Evolutionary conservation across 2,113 vertebrate genomes (phyloP).

Genomic region (Albula goreensis): DNA sequence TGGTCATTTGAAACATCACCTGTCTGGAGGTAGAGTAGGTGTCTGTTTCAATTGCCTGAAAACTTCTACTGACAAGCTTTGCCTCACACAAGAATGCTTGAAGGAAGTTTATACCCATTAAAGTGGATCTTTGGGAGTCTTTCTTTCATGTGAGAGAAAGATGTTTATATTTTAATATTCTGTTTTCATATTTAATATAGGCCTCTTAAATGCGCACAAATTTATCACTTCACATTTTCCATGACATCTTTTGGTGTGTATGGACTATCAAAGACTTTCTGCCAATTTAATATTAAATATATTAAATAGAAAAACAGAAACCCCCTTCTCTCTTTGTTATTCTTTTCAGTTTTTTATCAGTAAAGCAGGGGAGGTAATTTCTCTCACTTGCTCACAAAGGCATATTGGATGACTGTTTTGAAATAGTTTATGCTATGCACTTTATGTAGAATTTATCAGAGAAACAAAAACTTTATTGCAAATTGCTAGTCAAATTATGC

Average conservation of each 20-base stretch:
- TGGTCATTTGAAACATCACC: neutral
- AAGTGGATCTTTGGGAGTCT: neutral
- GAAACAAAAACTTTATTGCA: neutral
- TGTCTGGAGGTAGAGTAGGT: neutral
- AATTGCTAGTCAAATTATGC: neutral
- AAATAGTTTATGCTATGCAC: neutral
- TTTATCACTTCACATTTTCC: too few relatives aligned
- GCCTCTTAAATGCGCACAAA: too few relatives aligned
- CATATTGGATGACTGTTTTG: neutral
- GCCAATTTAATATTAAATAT: too few relatives aligned
- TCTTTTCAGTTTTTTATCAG: neutral
- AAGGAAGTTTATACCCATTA: neutral
- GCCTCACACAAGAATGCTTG: neutral
- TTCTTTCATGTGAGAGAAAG: neutral
- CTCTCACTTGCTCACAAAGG: neutral
- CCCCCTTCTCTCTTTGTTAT: neutral
- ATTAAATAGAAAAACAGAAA: neutral
- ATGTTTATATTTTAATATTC: neutral
- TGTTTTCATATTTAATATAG: too few relatives aligned
- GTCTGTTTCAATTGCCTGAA: neutral
- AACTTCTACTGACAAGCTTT: neutral
- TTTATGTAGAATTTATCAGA: neutral
- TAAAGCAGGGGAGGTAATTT: too few relatives aligned
- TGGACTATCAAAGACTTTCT: neutral
- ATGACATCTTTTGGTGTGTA: neutral